A percentile compares a stretch with the other conserved stretches of the same genome.
phyloP scores from a whole-genome alignment of 2,888 invertebrate species.

The Pherbina coryleti region DNA sequence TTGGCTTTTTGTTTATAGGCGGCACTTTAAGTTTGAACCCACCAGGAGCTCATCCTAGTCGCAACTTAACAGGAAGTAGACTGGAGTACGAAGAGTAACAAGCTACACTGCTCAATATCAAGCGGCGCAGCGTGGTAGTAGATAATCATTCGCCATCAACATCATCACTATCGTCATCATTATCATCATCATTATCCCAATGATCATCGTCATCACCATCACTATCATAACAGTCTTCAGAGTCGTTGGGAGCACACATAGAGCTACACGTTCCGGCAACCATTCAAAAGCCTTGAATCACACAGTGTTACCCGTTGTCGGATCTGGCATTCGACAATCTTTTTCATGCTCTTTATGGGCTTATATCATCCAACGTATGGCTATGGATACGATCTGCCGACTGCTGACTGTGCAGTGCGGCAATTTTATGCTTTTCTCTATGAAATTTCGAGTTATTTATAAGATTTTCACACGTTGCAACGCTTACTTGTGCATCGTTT shows the following conservation, averaged over 20 bases:
- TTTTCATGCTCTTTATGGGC: slow-evolving; percentile 41
- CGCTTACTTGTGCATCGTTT: slow-evolving; percentile 41
- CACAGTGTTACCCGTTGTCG: slow-evolving; percentile 23
- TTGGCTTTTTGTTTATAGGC: slow-evolving; percentile 50
- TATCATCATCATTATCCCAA: neutral
- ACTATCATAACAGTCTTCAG: slow-evolving; percentile 8
- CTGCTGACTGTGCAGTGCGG: slow-evolving; percentile 24
- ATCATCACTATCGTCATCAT: slow-evolving; percentile 47
- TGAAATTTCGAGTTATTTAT: slow-evolving; percentile 40
- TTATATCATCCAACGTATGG: slow-evolving; percentile 30
- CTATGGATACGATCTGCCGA: slow-evolving; percentile 47
- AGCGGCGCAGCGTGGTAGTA: slow-evolving; percentile 14
- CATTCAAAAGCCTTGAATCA: neutral
- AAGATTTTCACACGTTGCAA: slow-evolving; percentile 46
- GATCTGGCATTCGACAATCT: slow-evolving; percentile 34
- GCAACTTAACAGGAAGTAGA: slow-evolving; percentile 33
- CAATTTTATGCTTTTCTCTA: slow-evolving; percentile 39
- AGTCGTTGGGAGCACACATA: neutral
- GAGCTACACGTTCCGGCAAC: neutral
- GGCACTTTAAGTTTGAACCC: slow-evolving; percentile 58
- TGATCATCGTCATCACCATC: slow-evolving; percentile 51
- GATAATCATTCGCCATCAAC: slow-evolving; percentile 45
- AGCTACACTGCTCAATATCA: neutral
- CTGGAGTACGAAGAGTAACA: slow-evolving; percentile 37
- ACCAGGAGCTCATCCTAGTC: slow-evolving; percentile 52